phyloP scores from a whole-genome alignment of 2,888 invertebrate species.

The Tupiocoris notatus region DNA sequence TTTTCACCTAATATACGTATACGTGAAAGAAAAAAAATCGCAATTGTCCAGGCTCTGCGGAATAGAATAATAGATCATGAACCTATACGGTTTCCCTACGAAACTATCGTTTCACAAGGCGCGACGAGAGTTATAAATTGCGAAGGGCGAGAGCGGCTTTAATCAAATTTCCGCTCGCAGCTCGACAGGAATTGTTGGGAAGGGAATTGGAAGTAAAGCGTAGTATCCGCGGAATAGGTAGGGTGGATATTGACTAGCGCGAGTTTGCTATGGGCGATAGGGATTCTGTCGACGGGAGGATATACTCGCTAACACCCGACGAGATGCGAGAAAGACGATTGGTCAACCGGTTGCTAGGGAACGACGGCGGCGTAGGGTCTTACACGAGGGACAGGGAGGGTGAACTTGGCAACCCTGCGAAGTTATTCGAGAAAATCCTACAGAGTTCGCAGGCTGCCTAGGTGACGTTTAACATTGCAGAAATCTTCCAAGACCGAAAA shows the following conservation, averaged over 20 bases:
- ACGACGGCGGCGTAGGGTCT: constrained; percentile 37
- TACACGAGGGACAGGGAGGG: constrained; percentile 20
- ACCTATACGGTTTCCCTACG: neutral
- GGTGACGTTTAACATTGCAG: neutral
- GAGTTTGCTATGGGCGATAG: constrained; percentile 17
- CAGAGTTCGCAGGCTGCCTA: constrained; percentile 13
- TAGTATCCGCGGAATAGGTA: constrained; percentile 21
- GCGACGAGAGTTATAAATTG: neutral
- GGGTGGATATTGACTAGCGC: constrained; percentile 43
- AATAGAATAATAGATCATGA: too few relatives aligned
- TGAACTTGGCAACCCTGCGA: constrained; percentile 4
- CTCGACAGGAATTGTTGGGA: neutral
- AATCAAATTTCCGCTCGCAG: constrained; percentile 36
- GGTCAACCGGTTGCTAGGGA: constrained; percentile 46
- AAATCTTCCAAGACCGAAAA: too few relatives aligned
- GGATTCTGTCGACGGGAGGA: neutral
- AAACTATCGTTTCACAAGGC: neutral
- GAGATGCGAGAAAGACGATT: constrained; percentile 42
- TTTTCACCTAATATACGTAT: too few relatives aligned
- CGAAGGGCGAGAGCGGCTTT: constrained; percentile 24
- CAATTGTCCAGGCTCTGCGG: too few relatives aligned
- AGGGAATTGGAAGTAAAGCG: neutral
- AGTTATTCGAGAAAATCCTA: constrained; percentile 12
- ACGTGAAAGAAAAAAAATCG: too few relatives aligned
- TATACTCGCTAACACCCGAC: constrained; percentile 13